Evolutionary conservation across 35 echinoderm and acorn worm genomes (phyloP).

Genomic region (Chiridota heheva): DNA sequence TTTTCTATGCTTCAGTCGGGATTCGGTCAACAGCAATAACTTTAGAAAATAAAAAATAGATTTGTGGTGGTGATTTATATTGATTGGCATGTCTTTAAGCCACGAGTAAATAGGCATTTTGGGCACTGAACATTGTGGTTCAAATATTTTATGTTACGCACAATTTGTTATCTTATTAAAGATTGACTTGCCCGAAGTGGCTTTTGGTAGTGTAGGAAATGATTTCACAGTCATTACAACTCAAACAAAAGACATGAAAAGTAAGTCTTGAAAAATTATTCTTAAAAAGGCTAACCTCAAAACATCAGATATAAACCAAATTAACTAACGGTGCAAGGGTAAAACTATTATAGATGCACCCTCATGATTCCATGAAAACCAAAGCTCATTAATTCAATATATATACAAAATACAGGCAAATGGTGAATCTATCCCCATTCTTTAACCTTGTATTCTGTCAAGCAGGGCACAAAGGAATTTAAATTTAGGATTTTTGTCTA

Average conservation of each 20-base stretch:
- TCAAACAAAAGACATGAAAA: not conserved
- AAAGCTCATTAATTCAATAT: too few relatives aligned
- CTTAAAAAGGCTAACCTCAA: not conserved
- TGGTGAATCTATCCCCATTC: too few relatives aligned
- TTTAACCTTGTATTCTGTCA: too few relatives aligned
- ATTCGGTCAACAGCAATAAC: too few relatives aligned
- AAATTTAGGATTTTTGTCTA: too few relatives aligned
- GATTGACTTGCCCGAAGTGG: not conserved
- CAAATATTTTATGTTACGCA: not conserved
- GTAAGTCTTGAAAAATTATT: not conserved
- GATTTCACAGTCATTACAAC: not conserved
- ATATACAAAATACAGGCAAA: too few relatives aligned
- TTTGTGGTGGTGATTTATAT: conserved; percentile 54
- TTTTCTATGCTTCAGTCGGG: too few relatives aligned
- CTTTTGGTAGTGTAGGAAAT: not conserved
- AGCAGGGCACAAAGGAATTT: too few relatives aligned
- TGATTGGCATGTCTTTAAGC: conserved; percentile 30
- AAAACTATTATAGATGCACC: too few relatives aligned
- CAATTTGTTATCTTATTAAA: not conserved
- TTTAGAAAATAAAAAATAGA: too few relatives aligned
- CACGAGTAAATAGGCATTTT: not conserved
- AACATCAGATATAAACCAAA: not conserved
- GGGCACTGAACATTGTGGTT: conserved; percentile 1
- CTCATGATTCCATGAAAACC: too few relatives aligned
- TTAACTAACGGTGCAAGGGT: too few relatives aligned